Conservation (phyloP, 2,113 vertebrate genomes). For the Heptranchias perlo region DNA sequence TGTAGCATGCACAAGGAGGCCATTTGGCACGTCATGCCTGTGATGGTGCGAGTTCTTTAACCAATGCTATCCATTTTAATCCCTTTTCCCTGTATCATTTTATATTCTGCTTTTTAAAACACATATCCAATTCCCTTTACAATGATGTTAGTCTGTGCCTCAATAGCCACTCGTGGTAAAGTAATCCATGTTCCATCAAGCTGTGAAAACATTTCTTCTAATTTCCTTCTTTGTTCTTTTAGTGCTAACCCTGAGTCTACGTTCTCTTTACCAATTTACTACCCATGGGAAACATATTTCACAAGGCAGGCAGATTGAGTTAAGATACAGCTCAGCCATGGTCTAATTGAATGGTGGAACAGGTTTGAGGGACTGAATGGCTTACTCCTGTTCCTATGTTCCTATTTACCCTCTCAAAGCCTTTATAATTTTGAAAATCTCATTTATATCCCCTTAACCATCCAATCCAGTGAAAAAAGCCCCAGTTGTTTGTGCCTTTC, state of each 20-base stretch:
- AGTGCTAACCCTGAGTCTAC: not conserved
- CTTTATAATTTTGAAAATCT: too few species aligned
- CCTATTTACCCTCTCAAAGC: not conserved
- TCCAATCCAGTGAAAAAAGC: too few species aligned
- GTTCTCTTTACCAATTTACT: not conserved
- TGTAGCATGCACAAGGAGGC: too few species aligned
- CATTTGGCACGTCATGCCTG: not conserved
- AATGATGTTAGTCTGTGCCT: not conserved
- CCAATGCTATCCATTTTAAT: not conserved
- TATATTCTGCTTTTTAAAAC: not conserved
- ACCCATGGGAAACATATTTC: not conserved
- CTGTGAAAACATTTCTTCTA: not conserved
- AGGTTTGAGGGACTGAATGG: not conserved
- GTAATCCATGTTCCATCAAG: not conserved
- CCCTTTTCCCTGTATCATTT: not conserved
- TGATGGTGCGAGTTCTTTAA: not conserved
- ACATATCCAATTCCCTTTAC: not conserved
- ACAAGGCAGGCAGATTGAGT: not conserved
- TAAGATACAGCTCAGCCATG: not conserved
- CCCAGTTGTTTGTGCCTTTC: too few species aligned
- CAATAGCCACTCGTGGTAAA: not conserved
- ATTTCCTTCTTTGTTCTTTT: not conserved
- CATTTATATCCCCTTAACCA: too few species aligned
- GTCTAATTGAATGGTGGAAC: not conserved
- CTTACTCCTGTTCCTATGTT: too few species aligned